phyloP scores from a whole-genome alignment of 2,797 vertebrate species.

The Macropus fuliginosus region DNA sequence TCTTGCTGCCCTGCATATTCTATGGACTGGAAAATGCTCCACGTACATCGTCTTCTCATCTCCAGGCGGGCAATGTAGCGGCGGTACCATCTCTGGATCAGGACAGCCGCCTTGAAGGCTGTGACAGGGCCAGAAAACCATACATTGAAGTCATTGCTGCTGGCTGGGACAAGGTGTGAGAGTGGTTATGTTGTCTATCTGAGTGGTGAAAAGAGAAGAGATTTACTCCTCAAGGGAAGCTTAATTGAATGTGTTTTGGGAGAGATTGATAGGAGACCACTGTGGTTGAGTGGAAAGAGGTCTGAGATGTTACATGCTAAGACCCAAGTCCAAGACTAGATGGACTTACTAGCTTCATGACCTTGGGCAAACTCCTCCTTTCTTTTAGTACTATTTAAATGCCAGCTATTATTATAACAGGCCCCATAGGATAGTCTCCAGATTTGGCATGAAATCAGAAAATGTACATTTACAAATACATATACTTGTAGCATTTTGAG shows the following conservation, averaged over 20 bases:
- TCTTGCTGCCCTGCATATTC: slow-evolving; percentile 96
- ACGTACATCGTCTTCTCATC: slow-evolving; percentile 93
- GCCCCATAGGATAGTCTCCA: neutral
- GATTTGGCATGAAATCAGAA: neutral
- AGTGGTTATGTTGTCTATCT: neutral
- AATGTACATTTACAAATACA: neutral
- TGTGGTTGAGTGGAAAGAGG: neutral
- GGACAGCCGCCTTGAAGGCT: slow-evolving; percentile 92
- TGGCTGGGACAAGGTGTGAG: neutral
- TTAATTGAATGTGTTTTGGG: neutral
- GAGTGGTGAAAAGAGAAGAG: no score
- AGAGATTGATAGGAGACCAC: no score
- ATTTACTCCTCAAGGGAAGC: neutral
- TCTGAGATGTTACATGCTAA: neutral
- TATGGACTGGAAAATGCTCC: slow-evolving; percentile 97
- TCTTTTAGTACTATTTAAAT: neutral
- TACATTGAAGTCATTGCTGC: neutral
- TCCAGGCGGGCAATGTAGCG: slow-evolving; percentile 92
- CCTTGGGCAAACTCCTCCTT: neutral
- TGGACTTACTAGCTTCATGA: neutral
- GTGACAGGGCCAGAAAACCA: slow-evolving; percentile 17
- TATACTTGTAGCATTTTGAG: neutral
- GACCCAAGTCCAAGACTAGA: neutral
- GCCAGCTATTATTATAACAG: neutral
- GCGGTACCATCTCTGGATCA: slow-evolving; percentile 96